Conservation (phyloP, 1,140 invertebrate genomes). For the Potamilus streckersoni region DNA sequence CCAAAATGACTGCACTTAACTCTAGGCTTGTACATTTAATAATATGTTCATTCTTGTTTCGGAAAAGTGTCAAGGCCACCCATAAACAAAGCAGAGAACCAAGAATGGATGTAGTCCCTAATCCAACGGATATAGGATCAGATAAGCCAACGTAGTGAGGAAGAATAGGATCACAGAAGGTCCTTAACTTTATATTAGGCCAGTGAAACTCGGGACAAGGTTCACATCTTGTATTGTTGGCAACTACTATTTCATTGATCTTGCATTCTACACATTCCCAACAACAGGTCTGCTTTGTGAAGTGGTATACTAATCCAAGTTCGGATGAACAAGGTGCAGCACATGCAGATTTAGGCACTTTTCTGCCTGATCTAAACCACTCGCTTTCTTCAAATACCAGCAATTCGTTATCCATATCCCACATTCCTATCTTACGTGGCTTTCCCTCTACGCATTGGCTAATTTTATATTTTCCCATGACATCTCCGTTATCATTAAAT, state of each 20-base stretch:
- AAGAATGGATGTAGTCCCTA: conserved; percentile 68
- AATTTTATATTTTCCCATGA: conserved; percentile 38
- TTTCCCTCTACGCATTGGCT: conserved; percentile 27
- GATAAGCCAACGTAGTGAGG: conserved; percentile 30
- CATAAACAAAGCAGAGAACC: conserved; percentile 64
- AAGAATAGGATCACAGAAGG: conserved; percentile 67
- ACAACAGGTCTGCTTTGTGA: conserved; percentile 43
- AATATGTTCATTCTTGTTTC: conserved; percentile 45
- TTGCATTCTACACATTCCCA: conserved; percentile 45
- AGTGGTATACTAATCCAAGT: conserved; percentile 35
- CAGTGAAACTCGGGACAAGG: conserved; percentile 48
- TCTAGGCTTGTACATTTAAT: conserved; percentile 58
- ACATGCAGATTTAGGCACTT: conserved; percentile 39
- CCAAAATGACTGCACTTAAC: conserved; percentile 51
- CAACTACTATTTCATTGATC: conserved; percentile 47
- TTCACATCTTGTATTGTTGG: conserved; percentile 43
- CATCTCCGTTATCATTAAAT: conserved; percentile 53
- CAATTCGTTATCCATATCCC: conserved; percentile 29
- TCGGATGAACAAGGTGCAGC: conserved; percentile 34
- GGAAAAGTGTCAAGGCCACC: conserved; percentile 41
- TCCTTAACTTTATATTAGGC: conserved; percentile 68
- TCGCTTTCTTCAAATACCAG: conserved; percentile 19
- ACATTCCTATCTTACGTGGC: conserved; percentile 27
- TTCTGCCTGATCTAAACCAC: conserved; percentile 12
- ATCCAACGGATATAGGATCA: conserved; percentile 66